Conservation (phyloP, 2,888 invertebrate genomes). For the Drosophila flavopinicola region DNA sequence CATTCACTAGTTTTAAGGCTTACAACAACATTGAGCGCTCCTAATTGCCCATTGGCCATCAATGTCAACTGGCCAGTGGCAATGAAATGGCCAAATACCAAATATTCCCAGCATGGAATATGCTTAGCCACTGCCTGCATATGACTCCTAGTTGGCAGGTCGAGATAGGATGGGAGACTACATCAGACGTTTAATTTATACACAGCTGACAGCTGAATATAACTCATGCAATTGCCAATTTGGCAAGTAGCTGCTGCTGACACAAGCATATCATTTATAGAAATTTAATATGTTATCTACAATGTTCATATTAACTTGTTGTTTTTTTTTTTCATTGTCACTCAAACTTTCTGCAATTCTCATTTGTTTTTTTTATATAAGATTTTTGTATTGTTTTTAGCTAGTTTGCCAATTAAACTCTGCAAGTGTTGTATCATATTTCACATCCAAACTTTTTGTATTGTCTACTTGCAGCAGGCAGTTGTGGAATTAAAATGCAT, state of each 20-base stretch:
- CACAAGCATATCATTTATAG: too few species aligned
- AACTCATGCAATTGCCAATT: conserved; percentile 4
- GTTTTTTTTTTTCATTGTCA: not conserved
- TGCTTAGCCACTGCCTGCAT: not conserved
- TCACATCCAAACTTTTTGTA: not conserved
- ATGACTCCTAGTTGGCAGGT: not conserved
- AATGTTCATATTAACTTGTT: too few species aligned
- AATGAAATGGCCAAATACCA: conserved; percentile 12
- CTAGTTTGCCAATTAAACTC: conserved; percentile 11
- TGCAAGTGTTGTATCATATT: not conserved
- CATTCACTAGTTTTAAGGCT: conserved; percentile 1
- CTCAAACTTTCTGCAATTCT: not conserved
- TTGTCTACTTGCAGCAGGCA: conserved; percentile 37
- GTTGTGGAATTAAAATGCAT: conserved; percentile 52
- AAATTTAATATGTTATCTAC: too few species aligned
- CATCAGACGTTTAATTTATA: conserved; percentile 50
- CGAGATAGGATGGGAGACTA: not conserved
- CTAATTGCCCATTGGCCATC: conserved; percentile 6
- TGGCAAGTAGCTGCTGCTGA: not conserved
- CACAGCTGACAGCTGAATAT: conserved; percentile 48
- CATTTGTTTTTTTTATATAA: too few species aligned
- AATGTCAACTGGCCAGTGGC: conserved; percentile 19
- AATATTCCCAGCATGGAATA: conserved; percentile 8
- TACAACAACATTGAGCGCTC: not conserved
- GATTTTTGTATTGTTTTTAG: too few species aligned